Evolutionary conservation across 2,113 vertebrate species (phyloP).

Genomic region (Microtus ochrogaster): DNA sequence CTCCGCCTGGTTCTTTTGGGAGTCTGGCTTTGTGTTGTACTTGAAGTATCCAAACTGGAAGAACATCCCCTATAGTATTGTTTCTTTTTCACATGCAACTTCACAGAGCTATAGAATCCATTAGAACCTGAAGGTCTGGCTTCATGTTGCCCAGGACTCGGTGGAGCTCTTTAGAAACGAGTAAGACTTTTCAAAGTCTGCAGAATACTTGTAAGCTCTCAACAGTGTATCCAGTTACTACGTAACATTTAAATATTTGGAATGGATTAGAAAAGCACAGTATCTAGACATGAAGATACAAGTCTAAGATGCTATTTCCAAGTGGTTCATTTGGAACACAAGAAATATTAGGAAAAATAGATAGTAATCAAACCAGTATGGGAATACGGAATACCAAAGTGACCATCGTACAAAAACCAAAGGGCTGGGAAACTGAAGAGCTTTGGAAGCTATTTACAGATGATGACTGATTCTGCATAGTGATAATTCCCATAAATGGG

Average conservation of each 20-base stretch:
- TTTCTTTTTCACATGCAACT: neutral
- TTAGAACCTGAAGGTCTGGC: neutral
- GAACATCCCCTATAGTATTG: neutral
- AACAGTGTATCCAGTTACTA: neutral
- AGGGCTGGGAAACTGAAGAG: conserved; percentile 2
- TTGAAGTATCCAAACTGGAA: neutral
- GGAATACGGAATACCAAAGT: neutral
- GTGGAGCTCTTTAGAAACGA: neutral
- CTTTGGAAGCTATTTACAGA: conserved; percentile 14
- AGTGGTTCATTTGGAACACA: conserved; percentile 26
- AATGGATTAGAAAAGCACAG: conserved; percentile 17
- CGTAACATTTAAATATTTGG: conserved; percentile 32
- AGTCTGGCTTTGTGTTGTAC: neutral
- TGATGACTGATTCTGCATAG: neutral
- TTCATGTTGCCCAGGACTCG: neutral
- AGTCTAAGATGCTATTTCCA: conserved; percentile 48
- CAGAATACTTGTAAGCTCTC: neutral
- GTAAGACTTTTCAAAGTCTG: neutral
- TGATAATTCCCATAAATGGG: neutral
- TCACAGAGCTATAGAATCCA: neutral
- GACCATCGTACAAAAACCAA: neutral
- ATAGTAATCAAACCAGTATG: neutral
- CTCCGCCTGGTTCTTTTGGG: neutral
- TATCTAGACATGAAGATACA: neutral
- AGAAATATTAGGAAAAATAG: conserved; percentile 29